Evolutionary conservation across 2,888 invertebrate species (phyloP), one percentile per base, ranked within the genome.

Genomic region (Griposia aprilina): DNA sequence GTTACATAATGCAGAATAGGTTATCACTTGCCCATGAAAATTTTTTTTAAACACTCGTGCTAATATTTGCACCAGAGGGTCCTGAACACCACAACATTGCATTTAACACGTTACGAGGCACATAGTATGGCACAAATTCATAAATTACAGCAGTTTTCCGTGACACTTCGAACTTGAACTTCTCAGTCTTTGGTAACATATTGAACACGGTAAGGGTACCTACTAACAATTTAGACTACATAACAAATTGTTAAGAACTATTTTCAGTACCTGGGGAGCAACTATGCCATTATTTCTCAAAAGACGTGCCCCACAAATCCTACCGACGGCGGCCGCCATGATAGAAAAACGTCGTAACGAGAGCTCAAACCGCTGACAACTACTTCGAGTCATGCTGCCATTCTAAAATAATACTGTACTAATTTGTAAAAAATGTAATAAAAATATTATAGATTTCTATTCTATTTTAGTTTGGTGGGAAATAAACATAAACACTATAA

Each of bases 281-380:
- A 97, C 96, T 93, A 97, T 97, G 96, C 97, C 97, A 96, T 97
- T 97, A 91, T 98, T 97, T 97, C 98, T 98, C 93, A 98, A 97
- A 96, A 98, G 97, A 96, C 98, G 98, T 95, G 98, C 98, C 97
- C 98, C 98, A 97, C 98, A 98, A 97, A 98, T 98, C 97, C 98
- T 98, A 97, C 98, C 98, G 96, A 98, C 98, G 96, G 98, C 97
- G 97, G 98, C 98, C 97, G 98, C 98, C 98, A 98, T 98, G 97
- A 98, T 98, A 97, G 97, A 93, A 95, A 96, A 96, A 96, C 96
- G 96, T 95, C 96, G 94, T 90, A 94, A 93, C 94, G 95, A 96
- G 94, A 93, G 94, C 93, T 91, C 90, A 93, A 91, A 90, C 89
- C 87, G 92, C 87, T 95, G 96, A 95, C 96, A 94, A 94, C 91